A percentile compares a stretch with the other conserved stretches of the same genome.
phyloP scores from a whole-genome alignment of 2,113 vertebrate genomes.

The Lates calcarifer region DNA sequence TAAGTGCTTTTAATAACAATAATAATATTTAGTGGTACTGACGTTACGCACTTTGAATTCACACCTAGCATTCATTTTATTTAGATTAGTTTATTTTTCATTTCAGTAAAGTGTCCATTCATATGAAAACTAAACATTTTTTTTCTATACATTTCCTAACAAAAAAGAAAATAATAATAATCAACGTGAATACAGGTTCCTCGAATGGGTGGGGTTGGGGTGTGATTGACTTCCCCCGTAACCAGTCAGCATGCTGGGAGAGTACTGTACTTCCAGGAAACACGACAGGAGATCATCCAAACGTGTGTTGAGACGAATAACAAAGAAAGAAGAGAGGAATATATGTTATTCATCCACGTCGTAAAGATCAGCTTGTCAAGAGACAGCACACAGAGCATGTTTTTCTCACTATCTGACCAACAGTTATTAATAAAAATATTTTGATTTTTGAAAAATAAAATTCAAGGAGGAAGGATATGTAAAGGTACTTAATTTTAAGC shows the following conservation, averaged over 20 bases:
- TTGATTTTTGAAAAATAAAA: background rate
- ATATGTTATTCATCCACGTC: slow-evolving; percentile 53
- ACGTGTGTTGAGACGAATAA: slow-evolving; percentile 29
- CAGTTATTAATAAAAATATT: background rate
- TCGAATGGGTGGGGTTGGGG: slow-evolving; percentile 84
- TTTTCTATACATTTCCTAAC: slow-evolving; percentile 83
- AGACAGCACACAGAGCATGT: background rate
- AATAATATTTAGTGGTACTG: slow-evolving; percentile 77
- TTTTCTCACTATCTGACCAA: slow-evolving; percentile 40
- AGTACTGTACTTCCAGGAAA: slow-evolving; percentile 82
- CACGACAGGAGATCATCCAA: slow-evolving; percentile 45
- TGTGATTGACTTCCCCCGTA: slow-evolving; percentile 87
- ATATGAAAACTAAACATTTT: slow-evolving; percentile 86
- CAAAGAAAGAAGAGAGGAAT: slow-evolving; percentile 28
- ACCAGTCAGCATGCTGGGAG: slow-evolving; percentile 89
- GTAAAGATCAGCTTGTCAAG: background rate
- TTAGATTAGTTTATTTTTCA: slow-evolving; percentile 80
- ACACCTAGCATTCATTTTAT: slow-evolving; percentile 79
- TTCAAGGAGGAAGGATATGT: background rate
- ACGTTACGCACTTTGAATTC: slow-evolving; percentile 78
- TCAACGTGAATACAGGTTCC: slow-evolving; percentile 87
- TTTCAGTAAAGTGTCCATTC: slow-evolving; percentile 86
- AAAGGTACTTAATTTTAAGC: background rate
- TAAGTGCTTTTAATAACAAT: slow-evolving; percentile 72
- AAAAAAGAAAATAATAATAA: slow-evolving; percentile 68